phyloP scores from a whole-genome alignment of 2,888 invertebrate genomes.

The Holacanthella duospinosa region DNA sequence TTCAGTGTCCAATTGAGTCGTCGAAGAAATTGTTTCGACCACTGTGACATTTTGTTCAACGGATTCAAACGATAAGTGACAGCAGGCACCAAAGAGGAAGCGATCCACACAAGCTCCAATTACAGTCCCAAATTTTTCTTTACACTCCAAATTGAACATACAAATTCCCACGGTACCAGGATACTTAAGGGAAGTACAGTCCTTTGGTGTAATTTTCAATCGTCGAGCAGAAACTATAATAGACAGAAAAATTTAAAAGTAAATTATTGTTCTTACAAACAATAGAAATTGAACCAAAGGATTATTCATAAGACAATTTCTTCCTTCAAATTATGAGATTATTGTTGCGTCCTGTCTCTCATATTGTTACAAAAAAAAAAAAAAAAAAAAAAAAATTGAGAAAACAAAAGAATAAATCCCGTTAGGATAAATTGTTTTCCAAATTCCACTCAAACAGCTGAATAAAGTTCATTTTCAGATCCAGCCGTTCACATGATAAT shows the following conservation, averaged over 20 bases:
- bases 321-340: too few relatives aligned
- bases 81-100: conserved; percentile 83
- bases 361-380: too few relatives aligned
- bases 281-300: neutral
- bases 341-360: too few relatives aligned
- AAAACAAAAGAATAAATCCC: too few relatives aligned
- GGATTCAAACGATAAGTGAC: conserved; percentile 45
- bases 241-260: too few relatives aligned
- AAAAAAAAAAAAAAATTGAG: too few relatives aligned
- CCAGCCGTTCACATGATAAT: too few relatives aligned
- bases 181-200: conserved; percentile 27
- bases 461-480: too few relatives aligned
- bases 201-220: conserved; percentile 35
- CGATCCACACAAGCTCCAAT: conserved; percentile 88
- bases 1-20: neutral
- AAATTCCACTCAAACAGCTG: too few relatives aligned
- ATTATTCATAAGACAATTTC: too few relatives aligned
- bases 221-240: conserved; percentile 15
- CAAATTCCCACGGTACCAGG: conserved; percentile 56
- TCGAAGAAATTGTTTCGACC: neutral
- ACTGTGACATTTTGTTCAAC: neutral
- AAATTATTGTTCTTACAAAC: too few relatives aligned
- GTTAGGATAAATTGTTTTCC: too few relatives aligned
- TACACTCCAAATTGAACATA: conserved; percentile 88
- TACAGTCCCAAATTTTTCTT: conserved; percentile 64